Conservation (phyloP, 2,113 vertebrate genomes). For the Gymnocephalus cernua region DNA sequence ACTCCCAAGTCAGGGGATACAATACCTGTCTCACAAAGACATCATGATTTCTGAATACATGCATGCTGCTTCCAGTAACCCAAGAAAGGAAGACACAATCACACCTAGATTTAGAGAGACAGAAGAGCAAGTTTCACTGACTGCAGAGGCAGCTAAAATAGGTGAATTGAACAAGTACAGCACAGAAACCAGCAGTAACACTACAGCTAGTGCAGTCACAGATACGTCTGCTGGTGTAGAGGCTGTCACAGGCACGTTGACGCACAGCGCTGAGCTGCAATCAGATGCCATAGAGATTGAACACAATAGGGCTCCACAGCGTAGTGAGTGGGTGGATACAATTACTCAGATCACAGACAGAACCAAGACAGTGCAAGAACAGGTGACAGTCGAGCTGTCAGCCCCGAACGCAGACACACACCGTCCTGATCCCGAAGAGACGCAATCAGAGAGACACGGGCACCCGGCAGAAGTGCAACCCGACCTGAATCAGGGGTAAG, state of each 20-base stretch:
- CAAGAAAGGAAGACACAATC: slow-evolving; percentile 7
- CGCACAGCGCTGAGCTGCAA: slow-evolving; percentile 7
- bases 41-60: background rate
- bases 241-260: slow-evolving; percentile 11
- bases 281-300: slow-evolving; percentile 31
- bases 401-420: background rate
- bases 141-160: background rate
- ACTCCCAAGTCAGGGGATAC: background rate
- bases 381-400: slow-evolving; percentile 50
- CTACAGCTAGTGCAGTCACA: background rate
- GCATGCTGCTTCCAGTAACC: background rate
- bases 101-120: background rate
- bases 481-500: slow-evolving; percentile 61
- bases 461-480: slow-evolving; percentile 4
- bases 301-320: slow-evolving; percentile 39
- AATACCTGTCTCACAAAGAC: background rate
- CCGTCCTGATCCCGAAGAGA: background rate
- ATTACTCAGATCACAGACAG: slow-evolving; percentile 16
- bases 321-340: slow-evolving; percentile 62
- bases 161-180: background rate
- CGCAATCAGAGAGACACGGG: background rate
- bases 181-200: background rate
- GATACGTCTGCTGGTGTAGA: slow-evolving; percentile 5
- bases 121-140: slow-evolving; percentile 10
- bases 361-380: slow-evolving; percentile 5